Evolutionary conservation across 2,888 invertebrate genomes (phyloP).

Genomic region (Standfussiana lucernea): DNA sequence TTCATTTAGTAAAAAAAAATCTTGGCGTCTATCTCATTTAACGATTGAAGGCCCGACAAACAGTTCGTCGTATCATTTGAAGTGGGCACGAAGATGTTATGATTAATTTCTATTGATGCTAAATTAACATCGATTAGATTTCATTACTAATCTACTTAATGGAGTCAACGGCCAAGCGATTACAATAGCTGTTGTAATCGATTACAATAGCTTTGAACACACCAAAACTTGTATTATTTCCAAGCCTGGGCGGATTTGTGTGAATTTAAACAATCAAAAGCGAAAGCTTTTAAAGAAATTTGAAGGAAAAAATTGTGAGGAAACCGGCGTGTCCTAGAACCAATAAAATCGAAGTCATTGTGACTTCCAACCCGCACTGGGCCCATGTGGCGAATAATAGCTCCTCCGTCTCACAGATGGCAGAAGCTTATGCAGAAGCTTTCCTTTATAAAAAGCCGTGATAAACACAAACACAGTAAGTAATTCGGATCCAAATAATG

Average conservation of each 20-base stretch:
- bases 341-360: background rate
- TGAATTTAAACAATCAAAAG: conserved; percentile 1
- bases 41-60: conserved; percentile 41
- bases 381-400: background rate
- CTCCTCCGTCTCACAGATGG: background rate
- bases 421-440: background rate
- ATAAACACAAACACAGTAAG: conserved; percentile 23
- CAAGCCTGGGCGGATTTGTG: background rate
- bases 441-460: conserved; percentile 8
- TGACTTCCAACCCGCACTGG: too few species aligned
- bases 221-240: background rate
- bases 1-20: conserved; percentile 34
- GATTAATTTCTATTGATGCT: conserved; percentile 50
- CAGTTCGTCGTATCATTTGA: conserved; percentile 46
- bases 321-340: background rate
- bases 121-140: conserved; percentile 48
- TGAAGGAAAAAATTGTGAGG: background rate
- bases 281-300: background rate
- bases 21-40: conserved; percentile 74
- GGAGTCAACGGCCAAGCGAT: conserved; percentile 11
- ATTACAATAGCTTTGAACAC: too few species aligned
- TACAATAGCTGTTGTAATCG: background rate
- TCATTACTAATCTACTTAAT: conserved; percentile 30
- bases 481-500: conserved; percentile 33
- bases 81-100: conserved; percentile 28